Evolutionary conservation across 2,888 invertebrate genomes (phyloP).

Genomic region (Limnephilus lunatus): DNA sequence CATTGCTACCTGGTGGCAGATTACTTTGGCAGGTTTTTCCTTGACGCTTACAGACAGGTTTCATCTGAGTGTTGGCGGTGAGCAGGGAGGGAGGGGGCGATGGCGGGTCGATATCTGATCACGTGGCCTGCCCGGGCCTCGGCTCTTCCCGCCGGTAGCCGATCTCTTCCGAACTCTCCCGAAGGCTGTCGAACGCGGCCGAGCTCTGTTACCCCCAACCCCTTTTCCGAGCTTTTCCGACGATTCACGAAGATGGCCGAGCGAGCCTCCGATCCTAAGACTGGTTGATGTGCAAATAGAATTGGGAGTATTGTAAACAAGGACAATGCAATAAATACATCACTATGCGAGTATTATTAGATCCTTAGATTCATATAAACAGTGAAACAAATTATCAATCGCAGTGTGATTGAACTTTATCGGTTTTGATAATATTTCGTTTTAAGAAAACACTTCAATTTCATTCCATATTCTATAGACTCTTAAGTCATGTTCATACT

Average conservation of each 20-base stretch:
- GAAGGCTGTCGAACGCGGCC: constrained; percentile 4
- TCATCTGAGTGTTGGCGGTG: neutral
- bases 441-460: neutral
- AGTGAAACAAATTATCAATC: neutral
- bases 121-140: constrained; percentile 66
- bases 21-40: constrained; percentile 13
- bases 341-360: neutral
- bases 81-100: constrained; percentile 21
- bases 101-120: constrained; percentile 64
- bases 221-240: constrained; percentile 18
- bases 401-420: neutral
- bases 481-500: neutral
- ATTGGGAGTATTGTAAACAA: neutral
- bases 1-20: constrained; percentile 24
- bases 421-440: neutral
- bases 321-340: neutral
- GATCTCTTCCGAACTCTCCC: constrained; percentile 20
- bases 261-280: constrained; percentile 15
- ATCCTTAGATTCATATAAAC: neutral
- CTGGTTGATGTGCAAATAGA: constrained; percentile 32
- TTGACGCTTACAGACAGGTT: constrained; percentile 31
- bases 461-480: too few species aligned
- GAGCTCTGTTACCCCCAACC: constrained; percentile 29
- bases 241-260: neutral
- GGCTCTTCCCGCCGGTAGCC: constrained; percentile 40